Conservation (phyloP, 2,888 invertebrate genomes). For the Andrena camellia region DNA sequence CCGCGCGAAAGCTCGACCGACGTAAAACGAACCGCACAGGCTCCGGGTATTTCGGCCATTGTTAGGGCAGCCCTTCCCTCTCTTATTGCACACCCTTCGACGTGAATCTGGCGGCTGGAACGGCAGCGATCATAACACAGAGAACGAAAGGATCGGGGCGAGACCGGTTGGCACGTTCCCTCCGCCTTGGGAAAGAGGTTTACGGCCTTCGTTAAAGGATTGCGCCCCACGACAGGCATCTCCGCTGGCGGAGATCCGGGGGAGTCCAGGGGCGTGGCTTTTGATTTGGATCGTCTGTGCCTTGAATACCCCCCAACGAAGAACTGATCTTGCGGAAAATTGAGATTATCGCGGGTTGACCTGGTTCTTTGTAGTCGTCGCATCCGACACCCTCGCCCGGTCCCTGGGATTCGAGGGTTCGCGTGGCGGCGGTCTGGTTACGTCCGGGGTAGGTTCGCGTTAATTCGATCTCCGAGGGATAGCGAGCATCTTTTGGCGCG, state of each 20-base stretch:
- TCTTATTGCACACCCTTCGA: slow-evolving; percentile 33
- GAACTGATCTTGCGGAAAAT: slow-evolving; percentile 54
- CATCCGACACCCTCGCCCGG: not conserved
- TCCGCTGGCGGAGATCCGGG: not conserved
- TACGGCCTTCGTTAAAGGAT: slow-evolving; percentile 50
- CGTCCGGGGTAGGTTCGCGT: not conserved
- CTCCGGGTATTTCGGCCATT: slow-evolving; percentile 52
- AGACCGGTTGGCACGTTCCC: slow-evolving; percentile 49
- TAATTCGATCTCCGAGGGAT: slow-evolving; percentile 2
- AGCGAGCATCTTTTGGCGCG: not conserved
- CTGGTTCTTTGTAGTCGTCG: slow-evolving; percentile 47
- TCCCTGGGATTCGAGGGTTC: not conserved
- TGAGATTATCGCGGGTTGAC: slow-evolving; percentile 53
- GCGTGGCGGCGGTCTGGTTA: not conserved
- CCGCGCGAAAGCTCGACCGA: slow-evolving; percentile 42
- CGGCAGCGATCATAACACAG: slow-evolving; percentile 25
- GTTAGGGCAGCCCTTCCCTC: slow-evolving; percentile 45
- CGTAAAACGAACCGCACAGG: slow-evolving; percentile 61
- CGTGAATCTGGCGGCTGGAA: slow-evolving; percentile 12
- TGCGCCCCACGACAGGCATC: not conserved
- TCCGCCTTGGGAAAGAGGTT: slow-evolving; percentile 13
- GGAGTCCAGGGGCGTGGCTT: slow-evolving; percentile 13
- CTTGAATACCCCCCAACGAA: slow-evolving; percentile 40
- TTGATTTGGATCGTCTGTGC: slow-evolving; percentile 46
- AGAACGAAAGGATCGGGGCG: not conserved